These are phyloP conservation scores for Trachelipus rathkii DNA, from an alignment of 1,140 invertebrate genomes.

Conservation along the genomic window DNA sequence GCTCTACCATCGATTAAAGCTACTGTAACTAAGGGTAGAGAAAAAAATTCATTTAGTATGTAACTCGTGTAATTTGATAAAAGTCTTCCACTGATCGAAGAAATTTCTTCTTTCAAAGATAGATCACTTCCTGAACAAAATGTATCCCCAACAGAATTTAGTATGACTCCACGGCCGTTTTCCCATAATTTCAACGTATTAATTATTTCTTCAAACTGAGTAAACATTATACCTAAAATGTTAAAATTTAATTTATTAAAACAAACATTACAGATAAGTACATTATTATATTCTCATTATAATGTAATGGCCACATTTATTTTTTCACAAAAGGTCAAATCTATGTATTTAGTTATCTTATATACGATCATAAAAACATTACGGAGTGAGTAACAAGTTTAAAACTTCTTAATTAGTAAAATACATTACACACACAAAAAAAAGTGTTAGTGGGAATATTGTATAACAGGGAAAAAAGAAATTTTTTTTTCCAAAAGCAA, in stretches of 20 bases:
- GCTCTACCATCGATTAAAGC: conserved; percentile 57
- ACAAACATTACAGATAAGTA: no score
- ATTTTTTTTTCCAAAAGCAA: no score
- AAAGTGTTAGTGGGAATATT: no score
- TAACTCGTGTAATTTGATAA: conserved; percentile 58
- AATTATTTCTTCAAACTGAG: conserved; percentile 55
- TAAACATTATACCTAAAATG: conserved; percentile 60
- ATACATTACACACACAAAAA: no score
- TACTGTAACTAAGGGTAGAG: conserved; percentile 56
- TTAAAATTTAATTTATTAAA: neutral
- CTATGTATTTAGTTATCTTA: no score
- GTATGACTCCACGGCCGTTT: conserved; percentile 57
- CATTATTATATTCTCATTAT: no score
- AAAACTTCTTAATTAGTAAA: no score
- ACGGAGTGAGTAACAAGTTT: no score
- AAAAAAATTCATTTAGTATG: conserved; percentile 52
- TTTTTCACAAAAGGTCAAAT: no score
- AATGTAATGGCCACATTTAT: no score
- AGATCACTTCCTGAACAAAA: conserved; percentile 63
- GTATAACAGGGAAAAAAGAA: no score
- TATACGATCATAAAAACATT: no score
- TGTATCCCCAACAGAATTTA: conserved; percentile 53
- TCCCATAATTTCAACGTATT: conserved; percentile 54
- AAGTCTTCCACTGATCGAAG: conserved; percentile 50
- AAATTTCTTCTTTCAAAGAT: conserved; percentile 52